These are phyloP conservation scores for Pollenia labialis DNA, from an alignment of 2,888 invertebrate species.

Conservation along the genomic window DNA sequence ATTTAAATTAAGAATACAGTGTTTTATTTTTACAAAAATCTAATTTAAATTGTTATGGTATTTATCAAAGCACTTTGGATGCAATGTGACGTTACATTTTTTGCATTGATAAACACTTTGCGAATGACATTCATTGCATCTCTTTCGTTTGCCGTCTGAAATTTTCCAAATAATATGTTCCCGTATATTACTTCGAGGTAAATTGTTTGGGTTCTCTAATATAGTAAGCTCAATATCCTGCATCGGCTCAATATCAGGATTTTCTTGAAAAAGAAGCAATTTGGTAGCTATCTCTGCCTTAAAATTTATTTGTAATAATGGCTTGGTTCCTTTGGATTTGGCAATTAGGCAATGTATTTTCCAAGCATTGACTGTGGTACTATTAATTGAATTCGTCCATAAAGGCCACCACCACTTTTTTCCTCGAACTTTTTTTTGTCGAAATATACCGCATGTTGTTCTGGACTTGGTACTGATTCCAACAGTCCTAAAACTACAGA, in stretches of 20 bases:
- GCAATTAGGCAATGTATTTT: conserved; percentile 19
- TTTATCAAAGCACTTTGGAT: conserved; percentile 13
- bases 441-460: too few species aligned
- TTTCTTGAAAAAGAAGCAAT: neutral
- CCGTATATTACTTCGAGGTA: conserved; percentile 9
- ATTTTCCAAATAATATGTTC: conserved; percentile 28
- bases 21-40: too few species aligned
- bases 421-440: neutral
- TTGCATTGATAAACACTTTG: conserved; percentile 24
- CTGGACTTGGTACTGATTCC: too few species aligned
- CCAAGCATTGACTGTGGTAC: conserved; percentile 19
- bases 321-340: neutral
- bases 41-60: neutral
- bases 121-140: conserved; percentile 12
- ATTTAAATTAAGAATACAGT: too few species aligned
- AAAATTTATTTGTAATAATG: conserved; percentile 19
- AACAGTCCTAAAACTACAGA: too few species aligned
- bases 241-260: too few species aligned
- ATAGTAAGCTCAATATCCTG: too few species aligned
- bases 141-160: conserved; percentile 2
- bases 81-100: conserved; percentile 21
- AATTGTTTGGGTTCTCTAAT: neutral
- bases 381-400: conserved; percentile 2
- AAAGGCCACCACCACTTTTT: conserved; percentile 16
- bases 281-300: conserved; percentile 21